Conservation (phyloP, 1,140 invertebrate genomes). For the Dendrolimus punctatus region DNA sequence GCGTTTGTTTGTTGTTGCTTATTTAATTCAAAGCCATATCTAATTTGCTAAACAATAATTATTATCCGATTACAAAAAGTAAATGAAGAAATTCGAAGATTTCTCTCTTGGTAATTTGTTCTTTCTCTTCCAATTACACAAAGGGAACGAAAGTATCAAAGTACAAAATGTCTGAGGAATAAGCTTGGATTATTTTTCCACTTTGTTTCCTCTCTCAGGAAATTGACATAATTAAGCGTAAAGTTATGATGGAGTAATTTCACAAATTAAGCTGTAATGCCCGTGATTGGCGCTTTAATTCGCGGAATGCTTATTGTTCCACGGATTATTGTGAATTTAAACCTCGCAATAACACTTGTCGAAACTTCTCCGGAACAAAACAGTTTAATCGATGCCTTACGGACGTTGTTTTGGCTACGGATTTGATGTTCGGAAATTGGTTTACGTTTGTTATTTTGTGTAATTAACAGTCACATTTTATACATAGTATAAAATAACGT, state of each 20-base stretch:
- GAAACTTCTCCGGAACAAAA: too few relatives aligned
- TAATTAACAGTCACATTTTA: too few relatives aligned
- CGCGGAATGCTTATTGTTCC: constrained; percentile 2
- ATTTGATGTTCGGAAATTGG: too few relatives aligned
- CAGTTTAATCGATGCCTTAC: too few relatives aligned
- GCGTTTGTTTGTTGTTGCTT: too few relatives aligned
- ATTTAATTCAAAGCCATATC: too few relatives aligned
- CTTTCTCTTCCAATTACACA: constrained; percentile 24
- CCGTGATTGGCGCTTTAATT: constrained; percentile 11
- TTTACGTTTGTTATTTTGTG: too few relatives aligned
- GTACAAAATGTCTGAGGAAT: constrained; percentile 19
- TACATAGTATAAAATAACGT: too few relatives aligned
- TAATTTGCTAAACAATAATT: constrained; percentile 16
- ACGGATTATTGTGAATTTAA: too few relatives aligned
- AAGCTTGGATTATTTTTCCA: constrained; percentile 20
- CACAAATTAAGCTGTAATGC: constrained; percentile 14
- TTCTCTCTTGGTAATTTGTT: constrained; percentile 22
- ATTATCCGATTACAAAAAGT: constrained; percentile 31
- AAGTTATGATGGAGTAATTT: constrained; percentile 18
- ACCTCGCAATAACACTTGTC: too few relatives aligned
- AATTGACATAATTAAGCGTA: constrained; percentile 19
- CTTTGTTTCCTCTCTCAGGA: constrained; percentile 14
- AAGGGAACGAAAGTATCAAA: constrained; percentile 20
- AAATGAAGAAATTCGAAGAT: constrained; percentile 31
- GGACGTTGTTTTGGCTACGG: too few relatives aligned